phyloP scores from a whole-genome alignment of 35 echinoderm and acorn worm species.

The Heliocidaris erythrogramma region DNA sequence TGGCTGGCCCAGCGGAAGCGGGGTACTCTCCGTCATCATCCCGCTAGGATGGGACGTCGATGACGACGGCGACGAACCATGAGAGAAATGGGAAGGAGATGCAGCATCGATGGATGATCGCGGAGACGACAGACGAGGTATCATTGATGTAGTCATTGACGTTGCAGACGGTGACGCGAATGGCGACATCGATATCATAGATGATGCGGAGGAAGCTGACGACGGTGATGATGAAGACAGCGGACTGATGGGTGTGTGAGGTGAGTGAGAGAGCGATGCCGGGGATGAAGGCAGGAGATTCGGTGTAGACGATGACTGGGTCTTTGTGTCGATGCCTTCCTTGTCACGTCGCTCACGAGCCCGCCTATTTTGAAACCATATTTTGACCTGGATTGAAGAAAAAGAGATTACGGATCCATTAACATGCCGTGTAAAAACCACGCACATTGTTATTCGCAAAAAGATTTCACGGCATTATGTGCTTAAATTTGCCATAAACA shows the following conservation, averaged over 20 bases:
- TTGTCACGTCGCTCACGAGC: slow-evolving; percentile 89
- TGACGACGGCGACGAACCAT: neutral
- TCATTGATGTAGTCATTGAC: neutral
- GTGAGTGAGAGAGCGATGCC: neutral
- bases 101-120: neutral
- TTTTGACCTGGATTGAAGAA: slow-evolving; percentile 86
- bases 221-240: slow-evolving; percentile 32
- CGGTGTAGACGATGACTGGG: neutral
- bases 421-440: neutral
- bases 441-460: neutral
- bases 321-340: slow-evolving; percentile 63
- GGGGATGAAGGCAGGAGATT: slow-evolving; percentile 21
- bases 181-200: neutral
- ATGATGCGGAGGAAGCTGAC: neutral
- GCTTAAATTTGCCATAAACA: no score
- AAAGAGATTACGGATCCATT: neutral
- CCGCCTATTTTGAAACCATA: slow-evolving; percentile 92
- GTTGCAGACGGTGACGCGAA: neutral
- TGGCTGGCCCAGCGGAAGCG: neutral
- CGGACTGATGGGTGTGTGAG: slow-evolving; percentile 34
- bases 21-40: slow-evolving; percentile 1
- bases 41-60: slow-evolving; percentile 10
- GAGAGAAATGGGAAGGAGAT: slow-evolving; percentile 7
- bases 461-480: neutral
- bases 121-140: slow-evolving; percentile 3